phyloP scores from a whole-genome alignment of 1,140 invertebrate genomes.

The Ectropis grisescens region DNA sequence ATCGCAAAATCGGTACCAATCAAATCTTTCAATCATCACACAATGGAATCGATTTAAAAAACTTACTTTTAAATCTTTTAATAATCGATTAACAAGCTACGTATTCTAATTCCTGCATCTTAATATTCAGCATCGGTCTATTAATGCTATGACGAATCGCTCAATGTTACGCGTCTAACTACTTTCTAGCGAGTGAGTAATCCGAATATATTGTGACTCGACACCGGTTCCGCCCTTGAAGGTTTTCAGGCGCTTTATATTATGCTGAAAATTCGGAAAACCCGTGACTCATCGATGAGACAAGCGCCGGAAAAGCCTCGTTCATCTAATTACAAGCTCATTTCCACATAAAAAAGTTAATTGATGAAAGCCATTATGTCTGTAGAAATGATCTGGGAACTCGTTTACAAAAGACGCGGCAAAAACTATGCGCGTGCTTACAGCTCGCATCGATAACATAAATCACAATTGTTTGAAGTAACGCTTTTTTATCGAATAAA shows the following conservation, averaged over 20 bases:
- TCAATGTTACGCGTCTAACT: slow-evolving; percentile 19
- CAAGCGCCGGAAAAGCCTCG: slow-evolving; percentile 49
- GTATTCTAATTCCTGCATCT: no score
- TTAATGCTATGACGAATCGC: slow-evolving; percentile 25
- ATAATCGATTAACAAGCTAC: no score
- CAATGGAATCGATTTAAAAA: no score
- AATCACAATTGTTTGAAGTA: no score
- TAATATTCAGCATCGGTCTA: no score
- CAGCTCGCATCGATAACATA: no score
- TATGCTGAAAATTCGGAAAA: slow-evolving; percentile 57
- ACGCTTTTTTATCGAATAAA: no score
- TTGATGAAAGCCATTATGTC: slow-evolving; percentile 52
- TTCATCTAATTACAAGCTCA: slow-evolving; percentile 39
- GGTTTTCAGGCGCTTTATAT: slow-evolving; percentile 43
- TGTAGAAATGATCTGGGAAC: slow-evolving; percentile 34
- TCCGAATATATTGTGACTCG: slow-evolving; percentile 26
- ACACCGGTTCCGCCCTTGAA: slow-evolving; percentile 44
- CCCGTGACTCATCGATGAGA: slow-evolving; percentile 48
- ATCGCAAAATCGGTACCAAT: no score
- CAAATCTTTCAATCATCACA: no score
- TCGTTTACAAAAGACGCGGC: slow-evolving; percentile 21
- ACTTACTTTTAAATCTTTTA: no score
- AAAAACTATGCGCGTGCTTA: no score
- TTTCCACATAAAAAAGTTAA: slow-evolving; percentile 46
- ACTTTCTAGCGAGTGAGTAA: slow-evolving; percentile 48